Percentiles rank a stretch among this genome's conserved stretches.
Evolutionary conservation across 2,113 vertebrate species (phyloP).

Genomic region (Phalacrocorax carbo): DNA sequence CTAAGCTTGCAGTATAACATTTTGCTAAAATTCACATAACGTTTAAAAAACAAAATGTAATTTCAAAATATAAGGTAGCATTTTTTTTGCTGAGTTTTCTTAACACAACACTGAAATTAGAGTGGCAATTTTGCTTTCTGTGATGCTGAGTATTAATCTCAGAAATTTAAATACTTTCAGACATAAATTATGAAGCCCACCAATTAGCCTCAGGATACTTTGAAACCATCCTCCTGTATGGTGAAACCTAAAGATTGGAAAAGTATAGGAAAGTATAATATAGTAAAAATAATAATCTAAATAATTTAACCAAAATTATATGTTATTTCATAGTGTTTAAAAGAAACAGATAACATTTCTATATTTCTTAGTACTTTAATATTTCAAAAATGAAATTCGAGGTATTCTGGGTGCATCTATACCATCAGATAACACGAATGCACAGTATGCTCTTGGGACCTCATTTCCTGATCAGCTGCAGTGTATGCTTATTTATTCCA

Average conservation of each 20-base stretch:
- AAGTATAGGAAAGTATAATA: neutral
- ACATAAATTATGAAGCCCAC: neutral
- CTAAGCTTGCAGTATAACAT: neutral
- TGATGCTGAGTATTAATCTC: neutral
- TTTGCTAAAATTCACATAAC: neutral
- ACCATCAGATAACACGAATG: neutral
- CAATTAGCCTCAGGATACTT: neutral
- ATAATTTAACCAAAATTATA: neutral
- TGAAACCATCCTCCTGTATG: rapidly evolving
- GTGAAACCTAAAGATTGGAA: neutral
- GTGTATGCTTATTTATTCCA: neutral
- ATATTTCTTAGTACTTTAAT: neutral
- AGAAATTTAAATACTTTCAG: neutral
- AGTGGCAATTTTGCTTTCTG: neutral
- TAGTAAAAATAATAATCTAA: neutral
- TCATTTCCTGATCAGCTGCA: neutral
- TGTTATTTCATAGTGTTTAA: neutral
- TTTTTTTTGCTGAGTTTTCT: neutral
- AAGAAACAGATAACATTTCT: neutral
- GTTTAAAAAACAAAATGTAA: neutral
- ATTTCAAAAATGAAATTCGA: neutral
- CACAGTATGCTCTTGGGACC: neutral
- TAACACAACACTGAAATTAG: neutral
- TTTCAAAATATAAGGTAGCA: rapidly evolving
- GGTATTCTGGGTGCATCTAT: neutral